Evolutionary conservation across 2,113 vertebrate species (phyloP).

Genomic region (Dipodomys ordii): DNA sequence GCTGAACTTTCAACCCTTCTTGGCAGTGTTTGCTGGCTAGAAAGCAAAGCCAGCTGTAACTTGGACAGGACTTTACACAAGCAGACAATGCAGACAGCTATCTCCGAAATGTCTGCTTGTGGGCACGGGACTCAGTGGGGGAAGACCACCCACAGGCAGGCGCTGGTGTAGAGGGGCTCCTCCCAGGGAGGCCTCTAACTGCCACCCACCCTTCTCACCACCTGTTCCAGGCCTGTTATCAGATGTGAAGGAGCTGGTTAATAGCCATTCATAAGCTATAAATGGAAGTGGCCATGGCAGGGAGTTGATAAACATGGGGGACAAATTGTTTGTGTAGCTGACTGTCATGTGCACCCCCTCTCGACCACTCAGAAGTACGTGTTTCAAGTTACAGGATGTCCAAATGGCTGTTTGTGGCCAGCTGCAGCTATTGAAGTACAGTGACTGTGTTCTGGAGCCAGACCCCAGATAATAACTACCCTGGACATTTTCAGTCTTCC

Average conservation of each 20-base stretch:
- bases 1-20: conserved; percentile 80
- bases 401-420: conserved; percentile 70
- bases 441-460: conserved; percentile 69
- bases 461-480: conserved; percentile 66
- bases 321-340: conserved; percentile 82
- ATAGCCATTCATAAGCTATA: conserved; percentile 87
- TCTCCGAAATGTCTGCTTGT: conserved; percentile 68
- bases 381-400: conserved; percentile 85
- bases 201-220: conserved; percentile 83
- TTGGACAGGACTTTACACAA: conserved; percentile 76
- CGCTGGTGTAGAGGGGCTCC: conserved; percentile 26
- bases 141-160: conserved; percentile 92
- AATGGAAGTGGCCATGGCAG: conserved; percentile 84
- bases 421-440: conserved; percentile 17
- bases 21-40: conserved; percentile 75
- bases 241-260: conserved; percentile 86
- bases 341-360: conserved; percentile 81
- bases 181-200: conserved; percentile 81
- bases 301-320: conserved; percentile 84
- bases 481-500: conserved; percentile 64
- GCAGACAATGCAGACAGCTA: conserved; percentile 82
- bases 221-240: conserved; percentile 87
- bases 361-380: conserved; percentile 77
- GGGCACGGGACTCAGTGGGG: conserved; percentile 86
- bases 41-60: conserved; percentile 80